phyloP scores from a whole-genome alignment of 2,797 vertebrate genomes.

The Trachops cirrhosus region DNA sequence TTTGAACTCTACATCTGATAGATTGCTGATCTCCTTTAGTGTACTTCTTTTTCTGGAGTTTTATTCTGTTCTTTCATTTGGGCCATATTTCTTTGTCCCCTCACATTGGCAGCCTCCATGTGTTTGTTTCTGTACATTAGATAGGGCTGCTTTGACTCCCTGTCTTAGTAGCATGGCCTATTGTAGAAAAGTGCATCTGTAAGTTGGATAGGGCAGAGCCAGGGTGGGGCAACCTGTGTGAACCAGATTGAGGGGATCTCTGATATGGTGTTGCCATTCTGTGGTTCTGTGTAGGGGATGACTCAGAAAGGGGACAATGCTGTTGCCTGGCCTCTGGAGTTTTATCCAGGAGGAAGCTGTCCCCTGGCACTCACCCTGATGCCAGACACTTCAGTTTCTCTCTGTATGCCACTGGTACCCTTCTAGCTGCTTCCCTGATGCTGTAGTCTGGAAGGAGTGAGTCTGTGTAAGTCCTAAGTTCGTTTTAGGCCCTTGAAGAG shows the following conservation, averaged over 20 bases:
- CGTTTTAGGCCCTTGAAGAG: background rate
- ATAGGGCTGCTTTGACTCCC: background rate
- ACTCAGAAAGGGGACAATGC: background rate
- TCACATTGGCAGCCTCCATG: too few species aligned
- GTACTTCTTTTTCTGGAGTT: too few species aligned
- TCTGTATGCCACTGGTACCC: background rate
- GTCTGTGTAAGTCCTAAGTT: background rate
- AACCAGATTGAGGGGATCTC: background rate
- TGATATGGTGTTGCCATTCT: background rate
- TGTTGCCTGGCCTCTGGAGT: background rate
- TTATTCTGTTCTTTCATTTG: too few species aligned
- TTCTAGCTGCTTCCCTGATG: background rate
- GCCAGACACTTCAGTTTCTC: background rate
- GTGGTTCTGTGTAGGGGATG: background rate
- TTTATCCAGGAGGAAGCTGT: background rate
- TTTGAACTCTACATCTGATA: too few species aligned
- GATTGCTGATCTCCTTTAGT: too few species aligned
- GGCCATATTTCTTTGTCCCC: too few species aligned
- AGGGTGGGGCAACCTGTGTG: background rate
- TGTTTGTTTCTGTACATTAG: too few species aligned
- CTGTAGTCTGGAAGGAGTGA: background rate
- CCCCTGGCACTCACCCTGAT: background rate
- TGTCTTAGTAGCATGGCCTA: background rate
- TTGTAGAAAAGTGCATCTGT: background rate
- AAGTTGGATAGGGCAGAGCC: background rate